Percentiles rank a stretch among this genome's conserved stretches.
phyloP scores from a whole-genome alignment of 2,888 invertebrate species.

The Xestia rhomboidea region DNA sequence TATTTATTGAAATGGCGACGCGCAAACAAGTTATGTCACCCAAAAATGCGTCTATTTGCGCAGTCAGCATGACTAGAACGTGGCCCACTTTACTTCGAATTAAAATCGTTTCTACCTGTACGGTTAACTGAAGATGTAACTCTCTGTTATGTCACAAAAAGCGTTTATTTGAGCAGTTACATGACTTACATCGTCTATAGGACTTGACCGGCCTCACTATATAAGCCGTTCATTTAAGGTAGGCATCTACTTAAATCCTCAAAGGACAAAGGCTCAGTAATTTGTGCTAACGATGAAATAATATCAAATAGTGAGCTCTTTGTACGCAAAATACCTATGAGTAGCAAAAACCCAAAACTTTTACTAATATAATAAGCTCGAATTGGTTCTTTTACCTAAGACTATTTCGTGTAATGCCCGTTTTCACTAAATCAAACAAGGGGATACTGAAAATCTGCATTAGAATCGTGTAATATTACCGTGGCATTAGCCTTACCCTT shows the following conservation, averaged over 20 bases:
- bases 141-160: conserved; percentile 19
- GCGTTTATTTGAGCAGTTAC: neutral
- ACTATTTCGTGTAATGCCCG: neutral
- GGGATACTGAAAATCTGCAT: no score
- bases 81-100: conserved; percentile 31
- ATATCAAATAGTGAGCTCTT: neutral
- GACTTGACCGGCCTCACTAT: neutral
- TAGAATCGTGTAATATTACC: no score
- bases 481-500: neutral
- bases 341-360: neutral
- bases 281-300: neutral
- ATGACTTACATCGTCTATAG: neutral
- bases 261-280: neutral
- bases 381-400: neutral
- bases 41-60: conserved; percentile 19
- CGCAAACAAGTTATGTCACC: conserved; percentile 22
- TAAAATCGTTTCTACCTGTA: conserved; percentile 8
- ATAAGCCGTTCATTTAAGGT: neutral
- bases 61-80: conserved; percentile 12
- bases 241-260: conserved; percentile 14
- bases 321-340: neutral
- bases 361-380: neutral
- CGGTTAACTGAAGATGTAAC: conserved; percentile 20
- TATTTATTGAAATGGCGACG: neutral
- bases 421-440: no score